Base-by-base conservation (phyloP, 2,888 invertebrate genomes). In the Fragum sueziense region DNA sequence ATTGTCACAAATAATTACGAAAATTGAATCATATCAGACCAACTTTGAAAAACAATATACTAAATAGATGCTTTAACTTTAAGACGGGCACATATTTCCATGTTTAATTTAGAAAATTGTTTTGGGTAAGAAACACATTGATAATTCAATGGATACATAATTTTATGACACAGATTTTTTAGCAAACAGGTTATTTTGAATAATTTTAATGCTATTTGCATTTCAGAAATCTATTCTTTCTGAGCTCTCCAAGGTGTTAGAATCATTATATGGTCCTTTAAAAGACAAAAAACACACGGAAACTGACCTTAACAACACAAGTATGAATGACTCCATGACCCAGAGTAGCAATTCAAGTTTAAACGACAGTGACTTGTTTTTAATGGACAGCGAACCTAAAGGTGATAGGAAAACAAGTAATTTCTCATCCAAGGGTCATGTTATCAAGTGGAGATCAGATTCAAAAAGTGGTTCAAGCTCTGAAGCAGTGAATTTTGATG, bases 181-280 rank as follows among this genome's bases (percentile, higher is more conserved):
- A n/a, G n/a, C n/a, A n/a, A n/a, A n/a, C n/a, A n/a, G n/a, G n/a
- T n/a, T n/a, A n/a, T n/a, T n/a, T n/a, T n/a, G n/a, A n/a, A n/a
- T n/a, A n/a, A n/a, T n/a, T n/a, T n/a, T n/a, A n/a, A n/a, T n/a
- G n/a, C n/a, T n/a, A n/a, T n/a, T n/a, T n/a, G n/a, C n/a, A n/a
- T 74, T 70, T 25, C 37, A 75, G 80, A 57, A 68, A n/a, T 34
- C 47, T 2, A 70, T 75, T 7, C 34, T 80, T 20, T 20, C 51
- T 41, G 61, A 62, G 6, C 37, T 87, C n/a, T 61, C 51, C 27
- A 37, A 51, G 0, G n/a, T 83, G 37, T 54, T 85, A 47, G 84
- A 83, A 25, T 75, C 74, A 0, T 20, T 83, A 2, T 87, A 85
- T 84, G 85, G 83, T 14, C 76, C 79, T 0, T 6, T 82, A 2